Conservation (phyloP, 2,888 invertebrate genomes). For the Caenorhabditis panamensis region DNA sequence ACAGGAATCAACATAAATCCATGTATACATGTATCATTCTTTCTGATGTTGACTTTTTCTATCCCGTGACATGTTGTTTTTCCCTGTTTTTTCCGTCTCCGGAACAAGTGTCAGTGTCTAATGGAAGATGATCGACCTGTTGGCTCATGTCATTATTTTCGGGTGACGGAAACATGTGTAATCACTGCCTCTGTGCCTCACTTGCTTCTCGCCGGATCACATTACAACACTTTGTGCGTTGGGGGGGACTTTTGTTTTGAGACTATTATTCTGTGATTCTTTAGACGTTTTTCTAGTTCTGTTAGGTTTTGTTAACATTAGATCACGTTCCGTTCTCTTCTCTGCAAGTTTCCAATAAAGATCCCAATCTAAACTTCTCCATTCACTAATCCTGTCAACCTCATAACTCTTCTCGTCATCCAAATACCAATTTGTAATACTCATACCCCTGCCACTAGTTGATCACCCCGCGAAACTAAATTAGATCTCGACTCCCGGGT, state of each 20-base stretch:
- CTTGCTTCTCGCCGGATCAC: conserved; percentile 15
- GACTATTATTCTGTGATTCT: neutral
- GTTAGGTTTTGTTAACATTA: neutral
- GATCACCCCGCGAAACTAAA: conserved; percentile 1
- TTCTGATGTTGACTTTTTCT: no score
- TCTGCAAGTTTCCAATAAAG: no score
- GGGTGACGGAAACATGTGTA: conserved; percentile 59
- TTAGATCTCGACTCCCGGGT: conserved; percentile 3
- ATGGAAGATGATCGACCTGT: conserved; percentile 51
- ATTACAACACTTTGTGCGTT: conserved; percentile 38
- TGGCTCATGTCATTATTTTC: conserved; percentile 53
- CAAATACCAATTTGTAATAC: conserved; percentile 17
- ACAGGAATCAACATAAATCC: conserved; percentile 45
- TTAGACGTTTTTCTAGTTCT: conserved; percentile 3
- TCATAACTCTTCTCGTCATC: neutral
- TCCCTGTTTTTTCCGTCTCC: neutral
- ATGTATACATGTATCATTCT: conserved; percentile 25
- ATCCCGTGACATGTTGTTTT: conserved; percentile 20
- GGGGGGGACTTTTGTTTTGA: neutral
- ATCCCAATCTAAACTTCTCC: no score
- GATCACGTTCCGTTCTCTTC: neutral
- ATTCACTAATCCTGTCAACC: no score
- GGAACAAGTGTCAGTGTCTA: conserved; percentile 51
- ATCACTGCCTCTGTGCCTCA: conserved; percentile 10
- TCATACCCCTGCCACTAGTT: conserved; percentile 7